Evolutionary conservation across 2,113 vertebrate species (phyloP).

Genomic region (Stegastes partitus): DNA sequence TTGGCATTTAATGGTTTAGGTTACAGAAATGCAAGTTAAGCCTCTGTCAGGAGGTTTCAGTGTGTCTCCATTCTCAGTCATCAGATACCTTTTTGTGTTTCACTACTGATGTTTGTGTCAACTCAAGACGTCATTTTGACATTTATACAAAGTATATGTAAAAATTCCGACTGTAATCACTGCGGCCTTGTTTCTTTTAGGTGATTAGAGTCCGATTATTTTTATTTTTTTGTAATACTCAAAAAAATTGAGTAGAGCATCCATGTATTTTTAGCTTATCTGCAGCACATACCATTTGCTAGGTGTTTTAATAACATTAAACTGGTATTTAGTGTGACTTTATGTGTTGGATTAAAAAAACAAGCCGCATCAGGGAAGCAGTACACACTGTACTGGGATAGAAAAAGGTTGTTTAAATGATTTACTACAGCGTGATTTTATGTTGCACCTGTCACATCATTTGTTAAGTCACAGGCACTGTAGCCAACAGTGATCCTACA

Average conservation of each 20-base stretch:
- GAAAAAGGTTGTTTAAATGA: not conserved
- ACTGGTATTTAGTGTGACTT: not conserved
- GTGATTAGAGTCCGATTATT: too few species aligned
- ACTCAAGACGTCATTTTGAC: not conserved
- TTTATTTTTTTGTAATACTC: too few species aligned
- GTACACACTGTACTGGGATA: not conserved
- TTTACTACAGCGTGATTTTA: not conserved
- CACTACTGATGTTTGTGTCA: conserved; percentile 3
- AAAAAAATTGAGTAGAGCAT: too few species aligned
- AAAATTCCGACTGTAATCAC: too few species aligned
- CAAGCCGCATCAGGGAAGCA: not conserved
- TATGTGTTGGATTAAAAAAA: conserved; percentile 14
- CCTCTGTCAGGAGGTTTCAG: conserved; percentile 28
- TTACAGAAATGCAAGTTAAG: conserved; percentile 47
- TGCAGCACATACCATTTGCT: too few species aligned
- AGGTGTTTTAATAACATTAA: too few species aligned
- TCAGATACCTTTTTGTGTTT: conserved; percentile 23
- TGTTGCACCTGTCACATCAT: not conserved
- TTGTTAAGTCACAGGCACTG: not conserved
- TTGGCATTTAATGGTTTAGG: conserved; percentile 51
- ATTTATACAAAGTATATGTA: not conserved
- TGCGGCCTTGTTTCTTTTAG: too few species aligned
- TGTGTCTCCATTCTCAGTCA: conserved; percentile 12
- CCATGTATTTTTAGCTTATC: too few species aligned
- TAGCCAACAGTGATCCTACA: not conserved